Base-by-base conservation (phyloP, 2,113 vertebrate genomes). In the Neolamprologus falcicula region DNA sequence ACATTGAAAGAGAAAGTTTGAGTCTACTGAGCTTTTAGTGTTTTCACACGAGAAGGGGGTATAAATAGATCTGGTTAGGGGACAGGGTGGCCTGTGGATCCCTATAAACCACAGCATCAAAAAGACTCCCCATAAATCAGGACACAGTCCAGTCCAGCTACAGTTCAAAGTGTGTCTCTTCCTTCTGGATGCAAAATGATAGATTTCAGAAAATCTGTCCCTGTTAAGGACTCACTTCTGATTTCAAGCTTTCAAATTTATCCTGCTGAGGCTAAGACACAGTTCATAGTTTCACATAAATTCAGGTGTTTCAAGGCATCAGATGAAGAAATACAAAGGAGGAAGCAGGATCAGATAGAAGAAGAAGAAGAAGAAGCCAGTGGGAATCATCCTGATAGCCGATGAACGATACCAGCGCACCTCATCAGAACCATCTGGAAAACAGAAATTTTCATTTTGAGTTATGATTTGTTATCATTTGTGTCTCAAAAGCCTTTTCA, bases 371-470 rank as follows among this genome's bases (percentile, higher is more conserved):
- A 91, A 28, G 35, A 2, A 33, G 31, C 7, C 2, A 2, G 7
- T 42, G 9, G 37, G 45, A 21, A 10, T 13, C 2, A 9, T 47
- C 76, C 47, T 19, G 8, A 37, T 61, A 4, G 89, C 89, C 3
- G 91, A 86, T 0, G 94, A 94, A 2, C 13, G 83, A 80, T 52
- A 84, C 94, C 94, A 95, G 1, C 17, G 92, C 28, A 95, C 91
- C 42, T 92, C 91, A 14, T 94, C 92, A 0, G 86, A 92, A 31
- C 92, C 94, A 53, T 94, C 94, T 95, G 86, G 5, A 52, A 28
- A 78, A 78, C 26, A 76, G 9, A 73, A 4, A 47, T 47, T 47
- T 47, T 47, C n/a, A 37, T 26, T 53, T 52, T 63, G 21, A 28
- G 14, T 78, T 78, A 28, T 28, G 26, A 17, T 31, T 78, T 78